phyloP scores from a whole-genome alignment of 2,797 vertebrate species.

The Enteromius argenteus region DNA sequence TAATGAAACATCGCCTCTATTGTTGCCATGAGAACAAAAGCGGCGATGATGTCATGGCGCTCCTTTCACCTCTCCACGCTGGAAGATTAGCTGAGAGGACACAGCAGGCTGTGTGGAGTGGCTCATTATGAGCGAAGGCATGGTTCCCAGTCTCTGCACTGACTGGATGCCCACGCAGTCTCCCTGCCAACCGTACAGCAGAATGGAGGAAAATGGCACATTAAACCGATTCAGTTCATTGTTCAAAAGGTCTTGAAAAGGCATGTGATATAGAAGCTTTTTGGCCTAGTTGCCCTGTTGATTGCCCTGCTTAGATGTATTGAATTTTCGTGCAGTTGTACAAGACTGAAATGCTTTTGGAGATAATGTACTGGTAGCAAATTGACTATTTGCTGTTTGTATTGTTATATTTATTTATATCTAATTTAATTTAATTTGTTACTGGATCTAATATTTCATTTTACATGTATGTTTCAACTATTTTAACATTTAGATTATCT shows the following conservation, averaged over 20 bases:
- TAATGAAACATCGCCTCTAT: constrained; percentile 64
- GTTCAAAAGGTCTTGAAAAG: constrained; percentile 13
- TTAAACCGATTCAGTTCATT: constrained; percentile 3
- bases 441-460: not conserved
- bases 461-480: not conserved
- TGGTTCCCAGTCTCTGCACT: constrained; percentile 30
- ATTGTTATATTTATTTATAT: not conserved
- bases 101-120: constrained; percentile 39
- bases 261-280: not conserved
- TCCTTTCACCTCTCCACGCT: constrained; percentile 14
- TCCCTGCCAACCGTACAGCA: constrained; percentile 21
- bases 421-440: not conserved
- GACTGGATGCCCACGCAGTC: constrained; percentile 36
- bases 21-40: constrained; percentile 67
- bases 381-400: not conserved
- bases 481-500: not conserved
- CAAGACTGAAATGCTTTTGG: not conserved
- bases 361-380: not conserved
- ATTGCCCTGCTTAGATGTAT: not conserved
- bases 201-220: not conserved
- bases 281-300: not conserved
- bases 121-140: constrained; percentile 42
- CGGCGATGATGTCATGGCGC: constrained; percentile 60
- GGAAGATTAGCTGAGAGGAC: constrained; percentile 39
- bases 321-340: not conserved